Conservation (phyloP, 2,888 invertebrate species). For the Amiota mariae region DNA sequence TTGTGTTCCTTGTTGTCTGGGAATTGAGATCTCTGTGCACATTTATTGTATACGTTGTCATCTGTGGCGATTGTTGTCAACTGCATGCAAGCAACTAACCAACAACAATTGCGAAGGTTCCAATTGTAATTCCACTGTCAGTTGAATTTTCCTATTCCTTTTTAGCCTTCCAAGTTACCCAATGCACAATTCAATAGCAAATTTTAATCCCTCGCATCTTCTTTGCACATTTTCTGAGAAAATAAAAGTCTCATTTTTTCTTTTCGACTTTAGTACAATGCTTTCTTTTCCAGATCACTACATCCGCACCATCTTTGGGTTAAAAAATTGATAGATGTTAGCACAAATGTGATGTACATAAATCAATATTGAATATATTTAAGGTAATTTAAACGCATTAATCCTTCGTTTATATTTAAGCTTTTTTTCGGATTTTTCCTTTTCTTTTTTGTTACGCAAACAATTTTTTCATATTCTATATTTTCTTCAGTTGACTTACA, state of each 20-base stretch:
- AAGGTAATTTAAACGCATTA: conserved; percentile 37
- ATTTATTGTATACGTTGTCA: conserved; percentile 8
- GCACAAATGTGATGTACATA: conserved; percentile 38
- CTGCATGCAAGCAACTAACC: conserved; percentile 25
- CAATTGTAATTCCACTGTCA: no score
- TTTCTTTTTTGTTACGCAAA: neutral
- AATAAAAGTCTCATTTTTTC: no score
- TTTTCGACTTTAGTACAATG: no score
- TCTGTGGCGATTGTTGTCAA: conserved; percentile 17
- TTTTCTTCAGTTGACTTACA: no score
- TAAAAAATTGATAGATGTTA: neutral
- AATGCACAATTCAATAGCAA: no score
- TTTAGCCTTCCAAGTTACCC: no score
- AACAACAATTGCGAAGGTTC: neutral
- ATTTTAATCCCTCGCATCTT: no score
- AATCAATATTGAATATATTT: conserved; percentile 58
- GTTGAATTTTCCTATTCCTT: no score
- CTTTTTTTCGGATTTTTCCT: neutral
- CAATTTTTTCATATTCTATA: neutral
- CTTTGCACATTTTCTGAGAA: no score
- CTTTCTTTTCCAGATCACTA: no score
- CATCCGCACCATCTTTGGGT: no score
- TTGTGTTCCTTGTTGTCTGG: neutral
- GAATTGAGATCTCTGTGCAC: neutral
- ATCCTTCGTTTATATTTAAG: neutral